Conservation (phyloP, 2,113 vertebrate species). For the Macaca mulatta region DNA sequence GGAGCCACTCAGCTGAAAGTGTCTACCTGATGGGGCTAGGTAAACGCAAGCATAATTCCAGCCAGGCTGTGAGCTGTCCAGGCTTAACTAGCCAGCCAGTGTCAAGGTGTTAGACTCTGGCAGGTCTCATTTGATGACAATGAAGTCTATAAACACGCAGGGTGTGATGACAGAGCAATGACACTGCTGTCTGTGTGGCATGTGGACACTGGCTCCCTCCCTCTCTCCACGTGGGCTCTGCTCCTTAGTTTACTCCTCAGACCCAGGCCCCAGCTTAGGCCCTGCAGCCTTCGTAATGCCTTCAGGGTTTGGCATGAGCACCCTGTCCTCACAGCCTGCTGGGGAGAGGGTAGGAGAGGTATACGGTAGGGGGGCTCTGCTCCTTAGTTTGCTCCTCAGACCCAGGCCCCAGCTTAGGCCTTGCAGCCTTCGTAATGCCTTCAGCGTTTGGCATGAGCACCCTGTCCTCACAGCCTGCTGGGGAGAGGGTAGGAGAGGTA, state of each 20-base stretch:
- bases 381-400: background rate
- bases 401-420: accelerated
- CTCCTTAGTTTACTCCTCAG: background rate
- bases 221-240: background rate
- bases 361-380: background rate
- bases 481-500: background rate
- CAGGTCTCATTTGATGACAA: background rate
- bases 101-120: background rate
- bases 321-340: too few relatives aligned
- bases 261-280: accelerated
- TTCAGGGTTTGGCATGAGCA: too few relatives aligned
- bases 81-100: background rate
- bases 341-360: background rate
- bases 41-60: background rate
- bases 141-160: background rate
- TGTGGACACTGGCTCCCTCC: accelerated
- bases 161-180: background rate
- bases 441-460: too few relatives aligned
- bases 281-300: background rate
- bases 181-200: background rate
- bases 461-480: too few relatives aligned
- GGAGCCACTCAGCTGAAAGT: background rate
- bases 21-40: background rate
- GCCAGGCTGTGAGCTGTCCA: background rate
- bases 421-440: background rate